Evolutionary conservation across 2,888 invertebrate species (phyloP), one percentile per base, ranked within the genome.

Genomic region (Rutpela maculata): DNA sequence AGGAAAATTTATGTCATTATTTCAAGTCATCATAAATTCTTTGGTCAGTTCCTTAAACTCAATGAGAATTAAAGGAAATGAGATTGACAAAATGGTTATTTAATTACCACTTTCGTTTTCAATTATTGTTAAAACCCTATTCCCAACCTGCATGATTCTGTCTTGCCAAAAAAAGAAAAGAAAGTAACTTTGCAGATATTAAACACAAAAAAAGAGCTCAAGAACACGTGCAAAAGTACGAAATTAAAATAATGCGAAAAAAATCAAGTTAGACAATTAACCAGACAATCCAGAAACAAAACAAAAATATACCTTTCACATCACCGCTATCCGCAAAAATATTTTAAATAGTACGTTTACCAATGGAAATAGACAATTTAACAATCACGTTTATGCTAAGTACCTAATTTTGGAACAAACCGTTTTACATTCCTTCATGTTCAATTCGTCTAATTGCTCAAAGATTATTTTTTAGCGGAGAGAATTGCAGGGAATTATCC

Each of bases 321-420:
- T 31, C 22, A 50, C 50, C n/a, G 57, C 38, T 26, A 18, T 17
- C 9, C 17, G 59, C 35, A 70, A 70, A 70, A 70, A 70, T 70
- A 70, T 70, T 60, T 22, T 70, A 70, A 70, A 60, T 70, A 59
- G 60, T 15, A 18, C 60, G 12, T 38, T 60, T 70, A 35, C 12
- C 15, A 11, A 19, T 70, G 70, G 70, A 60, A 70, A 70, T 70
- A 70, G 70, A 60, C 19, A 26, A 70, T 70, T 70, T 60, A 59
- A 19, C 69, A 22, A 70, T 69, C 70, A 60, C 70, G 70, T 22
- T 38, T 60, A 38, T 50, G 70, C 50, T 60, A 70, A 70, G 18
- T 57, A 57, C 70, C 69, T 35, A 55, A 69, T 35, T 56, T 67
- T 22, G 55, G n/a, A 26, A 67, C 19, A 50, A 19, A 59, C n/a